These are phyloP conservation scores for Pseudopleuronectes americanus DNA, from an alignment of 2,797 vertebrate genomes.

Conservation along the genomic window DNA sequence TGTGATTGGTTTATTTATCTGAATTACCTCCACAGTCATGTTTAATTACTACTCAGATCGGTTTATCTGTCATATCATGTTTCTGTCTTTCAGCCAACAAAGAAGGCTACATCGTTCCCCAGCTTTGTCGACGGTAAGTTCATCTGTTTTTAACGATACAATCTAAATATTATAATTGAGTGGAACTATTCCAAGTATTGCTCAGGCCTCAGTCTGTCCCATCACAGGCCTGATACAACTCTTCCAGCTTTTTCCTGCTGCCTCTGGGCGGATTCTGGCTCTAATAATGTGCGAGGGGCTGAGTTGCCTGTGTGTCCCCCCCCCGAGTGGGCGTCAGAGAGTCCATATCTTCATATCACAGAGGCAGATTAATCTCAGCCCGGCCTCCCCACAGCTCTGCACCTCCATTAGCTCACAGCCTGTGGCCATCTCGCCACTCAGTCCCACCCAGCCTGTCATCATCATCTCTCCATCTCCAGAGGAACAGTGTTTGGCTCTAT, in stretches of 20 bases:
- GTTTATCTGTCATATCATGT: constrained; percentile 16
- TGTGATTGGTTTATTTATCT: too few relatives aligned
- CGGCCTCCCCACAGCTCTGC: constrained; percentile 38
- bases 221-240: constrained; percentile 5
- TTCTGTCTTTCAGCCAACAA: constrained; percentile 86
- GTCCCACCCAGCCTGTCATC: constrained; percentile 43
- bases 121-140: constrained; percentile 98
- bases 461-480: constrained; percentile 40
- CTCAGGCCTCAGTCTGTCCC: constrained; percentile 12
- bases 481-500: constrained; percentile 48
- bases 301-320: constrained; percentile 53
- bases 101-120: constrained; percentile 95
- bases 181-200: constrained; percentile 27
- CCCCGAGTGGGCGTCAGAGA: constrained; percentile 62
- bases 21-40: neutral
- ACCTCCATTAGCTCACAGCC: constrained; percentile 51
- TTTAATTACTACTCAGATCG: too few relatives aligned
- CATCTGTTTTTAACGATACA: constrained; percentile 47
- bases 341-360: constrained; percentile 75
- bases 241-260: constrained; percentile 20
- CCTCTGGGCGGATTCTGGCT: constrained; percentile 38
- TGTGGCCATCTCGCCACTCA: constrained; percentile 52
- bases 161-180: constrained; percentile 50
- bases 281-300: constrained; percentile 47
- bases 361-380: constrained; percentile 64